Conservation (phyloP, 2,888 invertebrate species). For the Cheilosia pagana region DNA sequence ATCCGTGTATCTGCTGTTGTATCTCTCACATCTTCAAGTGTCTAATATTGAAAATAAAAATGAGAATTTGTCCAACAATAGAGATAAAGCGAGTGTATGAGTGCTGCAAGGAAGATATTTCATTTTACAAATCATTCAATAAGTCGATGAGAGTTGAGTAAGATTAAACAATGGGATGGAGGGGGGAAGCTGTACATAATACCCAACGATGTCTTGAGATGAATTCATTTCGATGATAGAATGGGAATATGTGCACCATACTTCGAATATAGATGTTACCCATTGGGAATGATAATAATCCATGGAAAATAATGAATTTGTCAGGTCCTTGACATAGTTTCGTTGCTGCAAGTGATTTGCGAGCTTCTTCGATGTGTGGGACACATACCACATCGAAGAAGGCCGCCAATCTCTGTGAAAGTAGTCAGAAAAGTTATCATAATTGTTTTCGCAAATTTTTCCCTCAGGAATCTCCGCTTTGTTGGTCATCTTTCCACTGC, state of each 20-base stretch:
- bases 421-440: conserved; percentile 25
- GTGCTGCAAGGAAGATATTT: conserved; percentile 23
- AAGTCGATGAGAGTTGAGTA: conserved; percentile 58
- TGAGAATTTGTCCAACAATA: conserved; percentile 39
- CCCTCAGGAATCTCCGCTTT: conserved; percentile 27
- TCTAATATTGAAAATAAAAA: conserved; percentile 58
- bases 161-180: conserved; percentile 36
- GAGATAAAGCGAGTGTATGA: neutral
- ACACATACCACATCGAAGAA: neutral
- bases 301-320: conserved; percentile 53
- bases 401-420: neutral
- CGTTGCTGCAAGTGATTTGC: conserved; percentile 17
- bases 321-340: conserved; percentile 61
- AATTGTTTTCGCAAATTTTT: conserved; percentile 43
- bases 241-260: conserved; percentile 29
- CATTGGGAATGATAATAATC: conserved; percentile 46
- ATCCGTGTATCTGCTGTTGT: conserved; percentile 23
- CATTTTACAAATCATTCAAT: conserved; percentile 68
- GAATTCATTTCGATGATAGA: conserved; percentile 58
- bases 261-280: conserved; percentile 16
- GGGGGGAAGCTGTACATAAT: neutral
- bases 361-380: neutral
- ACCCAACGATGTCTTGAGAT: conserved; percentile 28
- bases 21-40: conserved; percentile 52
- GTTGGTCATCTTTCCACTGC: conserved; percentile 38